Base-by-base conservation (phyloP, 1,140 invertebrate genomes). In the Plutomurus gul region DNA sequence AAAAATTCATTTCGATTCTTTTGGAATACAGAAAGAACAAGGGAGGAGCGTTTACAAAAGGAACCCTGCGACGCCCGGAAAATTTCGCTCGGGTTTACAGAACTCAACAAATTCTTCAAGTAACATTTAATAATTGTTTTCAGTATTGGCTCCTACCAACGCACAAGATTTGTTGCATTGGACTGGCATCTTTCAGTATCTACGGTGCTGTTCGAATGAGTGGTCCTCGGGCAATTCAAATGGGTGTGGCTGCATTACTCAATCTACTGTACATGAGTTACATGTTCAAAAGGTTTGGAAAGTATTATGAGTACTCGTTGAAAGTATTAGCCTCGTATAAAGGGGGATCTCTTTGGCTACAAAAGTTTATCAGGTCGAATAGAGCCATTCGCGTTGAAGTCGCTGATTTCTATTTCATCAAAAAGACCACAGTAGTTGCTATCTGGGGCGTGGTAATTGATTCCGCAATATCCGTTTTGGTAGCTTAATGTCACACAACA, bases 201-300 rank as follows among this genome's bases (percentile, higher is more conserved):
- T 77, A 71, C n/a, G 76, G 76, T 1, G 76, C 76, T 11, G 20
- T 77, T 0, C 25, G 40, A 8, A 37, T 77, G 40, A 39, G 20
- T 0, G 56, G 56, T 25, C 33, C 46, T 47, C 16, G 60, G 10
- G 39, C 76, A 18, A 46, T 76, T 13, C 36, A 51, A 20, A 77
- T 77, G 76, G 76, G 30, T 6, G 10, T 71, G 4, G 47, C 40
- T n/a, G 60, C 56, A 1, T 30, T 65, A 5, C 1, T 65, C 4
- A 0, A 16, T 8, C 2, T 65, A 30, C 2, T 65, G 27, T 65
- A 65, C 8, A 33, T 65, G 18, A 65, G 56, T 16, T 65, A 65
- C 56, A 65, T 65, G 56, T 65, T 33, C 56, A 65, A 65, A 65
- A 36, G 27, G 18, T 16, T 65, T 16, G 56, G 56, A 5, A 65